Percentiles rank a stretch among this genome's conserved stretches.
Evolutionary conservation across 2,888 invertebrate species (phyloP).

Genomic region (Ischnura elegans): DNA sequence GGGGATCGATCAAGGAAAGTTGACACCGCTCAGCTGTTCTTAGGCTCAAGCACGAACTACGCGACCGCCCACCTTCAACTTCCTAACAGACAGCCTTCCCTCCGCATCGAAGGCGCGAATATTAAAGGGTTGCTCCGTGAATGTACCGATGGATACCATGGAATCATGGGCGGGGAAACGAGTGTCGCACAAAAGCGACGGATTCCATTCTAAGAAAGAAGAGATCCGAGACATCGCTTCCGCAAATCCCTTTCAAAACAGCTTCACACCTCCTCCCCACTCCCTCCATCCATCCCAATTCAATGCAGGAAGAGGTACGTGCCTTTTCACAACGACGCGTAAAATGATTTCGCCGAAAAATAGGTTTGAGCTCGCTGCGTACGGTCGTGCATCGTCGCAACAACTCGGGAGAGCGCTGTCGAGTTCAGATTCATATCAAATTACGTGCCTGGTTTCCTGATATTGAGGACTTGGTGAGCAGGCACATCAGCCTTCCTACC

Average conservation of each 20-base stretch:
- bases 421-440: too few relatives aligned
- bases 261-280: neutral
- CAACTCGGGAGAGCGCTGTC: too few relatives aligned
- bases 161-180: neutral
- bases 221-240: neutral
- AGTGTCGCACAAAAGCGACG: neutral
- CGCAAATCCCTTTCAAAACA: neutral
- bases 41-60: neutral
- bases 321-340: neutral
- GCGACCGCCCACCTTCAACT: neutral
- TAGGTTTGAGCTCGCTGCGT: too few relatives aligned
- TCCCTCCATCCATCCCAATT: neutral
- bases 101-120: neutral
- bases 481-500: too few relatives aligned
- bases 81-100: too few relatives aligned
- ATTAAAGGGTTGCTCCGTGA: neutral
- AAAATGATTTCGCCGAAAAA: neutral
- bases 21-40: constrained; percentile 61
- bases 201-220: neutral
- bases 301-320: neutral
- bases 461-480: too few relatives aligned
- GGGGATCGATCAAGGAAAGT: constrained; percentile 31
- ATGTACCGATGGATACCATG: neutral
- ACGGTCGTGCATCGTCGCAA: too few relatives aligned
- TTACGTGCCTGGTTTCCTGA: too few relatives aligned